phyloP scores from a whole-genome alignment of 2,888 invertebrate genomes.

The Scrobipalpa atriplicella region DNA sequence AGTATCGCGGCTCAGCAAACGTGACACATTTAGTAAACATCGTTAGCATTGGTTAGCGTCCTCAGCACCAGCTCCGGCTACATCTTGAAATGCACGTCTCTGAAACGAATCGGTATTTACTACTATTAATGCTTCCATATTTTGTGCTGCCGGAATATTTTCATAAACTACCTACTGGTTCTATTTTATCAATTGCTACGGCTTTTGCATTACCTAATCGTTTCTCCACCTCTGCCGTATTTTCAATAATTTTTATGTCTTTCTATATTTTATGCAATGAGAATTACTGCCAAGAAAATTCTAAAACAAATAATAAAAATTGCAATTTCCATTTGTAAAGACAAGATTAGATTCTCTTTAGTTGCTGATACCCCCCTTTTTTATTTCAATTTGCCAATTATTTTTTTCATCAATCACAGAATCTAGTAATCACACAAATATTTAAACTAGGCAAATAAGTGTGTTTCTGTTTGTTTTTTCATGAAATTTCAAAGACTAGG shows the following conservation, averaged over 20 bases:
- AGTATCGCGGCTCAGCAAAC: conserved; percentile 55
- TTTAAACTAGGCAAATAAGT: too few species aligned
- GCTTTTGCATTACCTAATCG: background rate
- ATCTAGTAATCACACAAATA: too few species aligned
- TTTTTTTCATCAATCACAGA: too few species aligned
- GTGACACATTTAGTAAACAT: conserved; percentile 74
- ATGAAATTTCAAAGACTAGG: too few species aligned
- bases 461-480: too few species aligned
- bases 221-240: background rate
- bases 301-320: too few species aligned
- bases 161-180: background rate
- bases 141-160: background rate
- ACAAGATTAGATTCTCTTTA: too few species aligned
- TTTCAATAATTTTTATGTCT: background rate
- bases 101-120: conserved; percentile 21
- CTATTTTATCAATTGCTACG: background rate
- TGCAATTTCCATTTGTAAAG: too few species aligned
- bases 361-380: too few species aligned
- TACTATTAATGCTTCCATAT: conserved; percentile 11
- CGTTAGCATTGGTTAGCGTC: conserved; percentile 60
- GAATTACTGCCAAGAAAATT: too few species aligned
- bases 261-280: too few species aligned
- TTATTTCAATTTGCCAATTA: too few species aligned
- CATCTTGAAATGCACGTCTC: conserved; percentile 18
- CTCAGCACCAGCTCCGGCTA: conserved; percentile 26